These are phyloP conservation scores for Saccostrea echinata DNA, from an alignment of 1,140 invertebrate species.

Conservation along the genomic window DNA sequence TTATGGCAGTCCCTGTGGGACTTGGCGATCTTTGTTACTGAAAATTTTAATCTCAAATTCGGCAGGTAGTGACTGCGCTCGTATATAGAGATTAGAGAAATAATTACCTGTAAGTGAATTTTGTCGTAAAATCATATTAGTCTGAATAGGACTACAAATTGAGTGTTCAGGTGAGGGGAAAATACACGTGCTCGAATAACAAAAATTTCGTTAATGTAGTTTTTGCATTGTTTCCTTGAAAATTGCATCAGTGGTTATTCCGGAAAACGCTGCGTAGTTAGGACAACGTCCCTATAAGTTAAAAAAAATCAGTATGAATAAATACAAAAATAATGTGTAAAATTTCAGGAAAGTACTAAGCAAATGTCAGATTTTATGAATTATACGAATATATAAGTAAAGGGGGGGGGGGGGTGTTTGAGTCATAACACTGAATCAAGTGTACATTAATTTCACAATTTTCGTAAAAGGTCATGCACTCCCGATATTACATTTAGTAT, in stretches of 20 bases:
- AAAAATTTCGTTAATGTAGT: background rate
- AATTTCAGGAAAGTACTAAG: too few relatives aligned
- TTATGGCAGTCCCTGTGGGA: background rate
- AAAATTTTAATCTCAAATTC: conserved; percentile 31
- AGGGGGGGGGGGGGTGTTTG: too few relatives aligned
- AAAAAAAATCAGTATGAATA: too few relatives aligned
- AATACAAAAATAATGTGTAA: too few relatives aligned
- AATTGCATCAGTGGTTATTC: background rate
- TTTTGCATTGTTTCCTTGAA: background rate
- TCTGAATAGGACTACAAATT: conserved; percentile 12
- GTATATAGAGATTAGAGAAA: conserved; percentile 22
- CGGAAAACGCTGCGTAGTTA: background rate
- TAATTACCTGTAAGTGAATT: conserved; percentile 36
- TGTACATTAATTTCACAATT: too few relatives aligned
- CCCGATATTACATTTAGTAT: too few relatives aligned
- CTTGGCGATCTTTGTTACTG: background rate
- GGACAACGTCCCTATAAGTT: background rate
- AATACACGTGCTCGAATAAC: background rate
- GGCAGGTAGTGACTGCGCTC: conserved; percentile 40
- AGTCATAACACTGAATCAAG: too few relatives aligned
- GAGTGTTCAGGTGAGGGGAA: background rate
- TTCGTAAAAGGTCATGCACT: too few relatives aligned
- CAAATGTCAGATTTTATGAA: too few relatives aligned
- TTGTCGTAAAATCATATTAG: conserved; percentile 32
- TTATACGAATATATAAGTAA: too few relatives aligned